These are phyloP conservation scores for Hemitrygon akajei DNA, from an alignment of 2,797 vertebrate species.

Conservation along the genomic window DNA sequence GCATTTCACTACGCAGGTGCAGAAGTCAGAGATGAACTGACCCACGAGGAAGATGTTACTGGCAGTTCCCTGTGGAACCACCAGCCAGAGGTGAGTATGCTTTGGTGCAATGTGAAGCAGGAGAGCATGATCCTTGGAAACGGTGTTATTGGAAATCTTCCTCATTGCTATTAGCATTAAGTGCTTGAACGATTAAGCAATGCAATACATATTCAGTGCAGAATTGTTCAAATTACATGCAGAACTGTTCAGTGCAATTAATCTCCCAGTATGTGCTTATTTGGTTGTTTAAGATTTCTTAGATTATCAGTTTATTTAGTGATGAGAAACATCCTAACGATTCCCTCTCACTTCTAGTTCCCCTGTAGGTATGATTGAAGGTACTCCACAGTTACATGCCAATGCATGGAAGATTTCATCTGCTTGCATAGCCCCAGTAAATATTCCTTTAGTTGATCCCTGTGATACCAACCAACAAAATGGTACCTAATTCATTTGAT, in stretches of 20 bases:
- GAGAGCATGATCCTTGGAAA: not conserved
- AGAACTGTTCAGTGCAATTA: too few species aligned
- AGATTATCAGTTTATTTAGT: not conserved
- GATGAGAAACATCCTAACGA: not conserved
- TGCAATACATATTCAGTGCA: not conserved
- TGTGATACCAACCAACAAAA: constrained; percentile 90
- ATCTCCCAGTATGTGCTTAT: too few species aligned
- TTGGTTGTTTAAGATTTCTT: not conserved
- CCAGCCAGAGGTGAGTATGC: too few species aligned
- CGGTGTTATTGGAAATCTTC: not conserved
- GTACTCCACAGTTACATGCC: constrained; percentile 90
- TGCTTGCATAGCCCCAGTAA: constrained; percentile 80
- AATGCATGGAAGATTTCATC: constrained; percentile 94
- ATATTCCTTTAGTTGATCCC: constrained; percentile 84
- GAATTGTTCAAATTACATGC: not conserved
- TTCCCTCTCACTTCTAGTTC: constrained; percentile 61
- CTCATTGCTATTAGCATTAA: not conserved
- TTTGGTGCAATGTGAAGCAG: not conserved
- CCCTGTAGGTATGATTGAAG: constrained; percentile 96
- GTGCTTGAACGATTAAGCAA: not conserved
- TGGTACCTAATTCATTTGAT: constrained; percentile 55
- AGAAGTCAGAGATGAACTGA: too few species aligned
- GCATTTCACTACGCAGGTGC: too few species aligned
- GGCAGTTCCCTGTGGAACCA: too few species aligned
- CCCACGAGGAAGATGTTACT: too few species aligned